Conservation (phyloP, 2,797 vertebrate genomes). For the Silurus lanzhouensis region DNA sequence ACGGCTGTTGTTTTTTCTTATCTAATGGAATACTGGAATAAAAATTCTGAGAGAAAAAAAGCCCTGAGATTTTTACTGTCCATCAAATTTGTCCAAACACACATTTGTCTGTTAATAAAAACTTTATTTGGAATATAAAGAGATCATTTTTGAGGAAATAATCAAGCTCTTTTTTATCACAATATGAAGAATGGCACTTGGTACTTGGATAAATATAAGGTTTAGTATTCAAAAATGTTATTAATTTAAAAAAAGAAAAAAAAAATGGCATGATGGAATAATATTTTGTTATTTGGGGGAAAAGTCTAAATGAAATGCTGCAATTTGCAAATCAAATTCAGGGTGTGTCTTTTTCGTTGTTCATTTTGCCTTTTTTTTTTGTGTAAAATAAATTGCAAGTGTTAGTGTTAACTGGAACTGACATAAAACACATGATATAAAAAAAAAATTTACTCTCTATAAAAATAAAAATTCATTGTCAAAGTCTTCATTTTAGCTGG, state of each 20-base stretch:
- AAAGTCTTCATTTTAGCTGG: slow-evolving; percentile 72
- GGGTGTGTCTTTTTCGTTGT: not conserved
- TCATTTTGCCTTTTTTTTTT: not conserved
- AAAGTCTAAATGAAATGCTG: slow-evolving; percentile 12
- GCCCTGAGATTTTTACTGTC: not conserved
- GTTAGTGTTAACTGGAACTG: slow-evolving; percentile 28
- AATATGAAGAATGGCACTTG: slow-evolving; percentile 29
- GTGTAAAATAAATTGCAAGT: slow-evolving; percentile 5
- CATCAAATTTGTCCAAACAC: slow-evolving; percentile 17
- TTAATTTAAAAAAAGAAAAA: slow-evolving; percentile 24
- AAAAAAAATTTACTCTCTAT: slow-evolving; percentile 30
- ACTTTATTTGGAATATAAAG: slow-evolving; percentile 53
- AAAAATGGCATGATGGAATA: slow-evolving; percentile 13
- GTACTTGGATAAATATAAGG: slow-evolving; percentile 43
- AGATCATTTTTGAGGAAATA: slow-evolving; percentile 31
- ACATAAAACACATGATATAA: slow-evolving; percentile 28
- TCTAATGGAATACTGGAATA: not conserved
- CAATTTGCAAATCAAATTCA: slow-evolving; percentile 13
- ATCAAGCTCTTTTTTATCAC: slow-evolving; percentile 24
- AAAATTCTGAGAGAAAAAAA: not conserved
- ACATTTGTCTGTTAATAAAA: slow-evolving; percentile 37
- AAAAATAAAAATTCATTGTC: slow-evolving; percentile 29
- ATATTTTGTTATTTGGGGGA: slow-evolving; percentile 5
- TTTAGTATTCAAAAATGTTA: slow-evolving; percentile 47
- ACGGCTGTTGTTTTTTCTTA: not conserved